Base-by-base conservation (phyloP, 2,113 vertebrate genomes). In the Malurus cyaneus region DNA sequence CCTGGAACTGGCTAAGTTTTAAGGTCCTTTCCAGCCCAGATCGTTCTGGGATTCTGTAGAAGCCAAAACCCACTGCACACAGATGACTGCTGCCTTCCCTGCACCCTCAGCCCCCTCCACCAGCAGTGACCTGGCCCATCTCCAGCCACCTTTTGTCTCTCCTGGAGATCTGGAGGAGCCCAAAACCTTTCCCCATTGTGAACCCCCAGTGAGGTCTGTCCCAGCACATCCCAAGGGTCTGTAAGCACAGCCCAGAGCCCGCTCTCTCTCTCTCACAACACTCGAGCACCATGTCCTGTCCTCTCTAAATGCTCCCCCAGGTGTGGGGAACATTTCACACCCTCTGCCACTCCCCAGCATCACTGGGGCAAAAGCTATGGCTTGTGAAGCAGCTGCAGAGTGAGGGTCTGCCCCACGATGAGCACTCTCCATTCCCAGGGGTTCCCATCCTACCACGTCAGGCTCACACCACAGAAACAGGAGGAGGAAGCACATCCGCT, bases 211-310 rank as follows among this genome's bases (percentile, higher is more conserved):
- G 3, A 70, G 61, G 15, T 2, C 25, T 24, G 32, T 1, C 1
- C 32, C 16, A 21, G 26, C 26, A 23, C 32, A n/a, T 54, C 64
- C 60, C 3, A 3, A 17, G 47, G 7, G 11, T 31, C 32, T 66
- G 42, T 39, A 34, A 54, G 18, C 18, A 49, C 50, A 47, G 0
- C 50, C 11, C 74, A 11, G n/a, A 65, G 36, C 36, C 26, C 42
- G 13, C 3, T 1, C 47, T 23, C 21, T 23, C 21, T 49, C 21
- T 49, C 47, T 8, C 5, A 31, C 20, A 39, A 23, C 2, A 1
- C 39, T 29, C 2, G 0, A 60, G 50, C 26, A 18, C 41, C 26
- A 1, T 0, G 0, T 23, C 2, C 2, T 4, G 2, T 11, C 61
- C 2, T 0, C 54, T 47, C 59, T 0, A 0, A 69, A 18, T 5